Base-by-base conservation (phyloP, 2,797 vertebrate genomes). In the Neosilurus hyrtlii region DNA sequence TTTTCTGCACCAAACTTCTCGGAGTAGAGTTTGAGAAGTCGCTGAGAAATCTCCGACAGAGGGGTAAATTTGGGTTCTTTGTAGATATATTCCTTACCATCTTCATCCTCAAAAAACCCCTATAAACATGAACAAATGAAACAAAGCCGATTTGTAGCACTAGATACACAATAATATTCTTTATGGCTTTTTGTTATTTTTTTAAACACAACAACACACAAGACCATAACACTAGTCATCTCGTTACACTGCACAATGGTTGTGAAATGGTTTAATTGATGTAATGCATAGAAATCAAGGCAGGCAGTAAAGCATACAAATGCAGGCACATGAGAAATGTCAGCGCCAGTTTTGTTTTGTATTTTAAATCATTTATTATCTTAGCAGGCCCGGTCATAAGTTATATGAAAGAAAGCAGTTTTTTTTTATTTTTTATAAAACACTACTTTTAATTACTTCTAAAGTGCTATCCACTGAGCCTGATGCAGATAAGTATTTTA, bases 81-180 rank as follows among this genome's bases (percentile, higher is more conserved):
- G 91, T 99, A 99, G 89, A 99, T 98, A 86, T 99, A 99, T 86
- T 99, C 98, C 62, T 99, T 99, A 71, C 98, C 97, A 66, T 99
- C 98, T 91, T 99, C 98, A 89, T 99, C 98, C 90, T 99, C 98
- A 91, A 99, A 99, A 92, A 98, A 99, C 1, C 98, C 97, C 98
- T 99, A 86, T 49, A 82, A 57, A n/a, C 51, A 43, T 15, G 59
- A 66, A 37, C 22, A 63, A 26, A 62, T 59, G 9, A 77, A 62
- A 24, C 3, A 77, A 14, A 63, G n/a, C 14, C 18, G 10, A 65
- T 51, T 10, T 77, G 37, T 62, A n/a, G 30, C 12, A 49, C 75
- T 12, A 12, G 10, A 26, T 26, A 30, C 11, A 78, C 16, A 63
- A 49, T 9, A 15, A 4, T 63, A 63, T 14, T 2, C 8, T 77